A percentile compares a stretch with the other conserved stretches of the same genome.
Conservation (phyloP, 2,797 vertebrate species). For the Oryzias dopingdopingensis region DNA sequence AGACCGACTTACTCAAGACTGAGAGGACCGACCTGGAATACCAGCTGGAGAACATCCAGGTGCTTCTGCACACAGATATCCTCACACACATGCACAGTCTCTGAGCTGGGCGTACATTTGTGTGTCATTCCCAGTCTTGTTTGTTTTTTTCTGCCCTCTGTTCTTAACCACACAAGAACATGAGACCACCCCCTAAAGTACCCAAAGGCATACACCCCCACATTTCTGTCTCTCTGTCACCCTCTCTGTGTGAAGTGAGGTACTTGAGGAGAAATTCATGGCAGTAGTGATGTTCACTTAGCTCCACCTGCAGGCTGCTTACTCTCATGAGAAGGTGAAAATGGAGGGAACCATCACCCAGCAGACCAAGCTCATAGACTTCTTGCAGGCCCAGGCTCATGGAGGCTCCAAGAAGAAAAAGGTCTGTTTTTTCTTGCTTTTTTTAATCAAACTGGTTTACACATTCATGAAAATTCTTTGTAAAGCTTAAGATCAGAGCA, state of each 20-base stretch:
- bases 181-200: slow-evolving; percentile 7
- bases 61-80: slow-evolving; percentile 51
- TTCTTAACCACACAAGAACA: slow-evolving; percentile 12
- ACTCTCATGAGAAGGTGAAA: slow-evolving; percentile 98
- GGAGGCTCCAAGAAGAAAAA: slow-evolving; percentile 98
- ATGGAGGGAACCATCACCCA: slow-evolving; percentile 99
- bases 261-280: slow-evolving; percentile 70
- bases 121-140: slow-evolving; percentile 24
- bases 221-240: slow-evolving; percentile 33
- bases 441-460: background rate
- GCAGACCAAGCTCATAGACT: slow-evolving; percentile 99
- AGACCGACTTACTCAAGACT: slow-evolving; percentile 95
- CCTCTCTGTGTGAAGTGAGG: slow-evolving; percentile 55
- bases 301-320: slow-evolving; percentile 88
- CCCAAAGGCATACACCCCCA: slow-evolving; percentile 2
- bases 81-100: background rate
- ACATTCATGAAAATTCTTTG: background rate
- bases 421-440: slow-evolving; percentile 40
- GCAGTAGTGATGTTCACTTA: slow-evolving; percentile 76
- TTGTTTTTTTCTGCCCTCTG: slow-evolving; percentile 10
- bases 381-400: slow-evolving; percentile 96
- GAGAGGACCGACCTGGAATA: slow-evolving; percentile 96
- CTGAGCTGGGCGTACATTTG: slow-evolving; percentile 68
- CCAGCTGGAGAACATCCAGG: slow-evolving; percentile 84
- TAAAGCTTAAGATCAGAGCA: too few species aligned